Conservation (phyloP, 2,888 invertebrate species). For the Eupithecia subfuscata region DNA sequence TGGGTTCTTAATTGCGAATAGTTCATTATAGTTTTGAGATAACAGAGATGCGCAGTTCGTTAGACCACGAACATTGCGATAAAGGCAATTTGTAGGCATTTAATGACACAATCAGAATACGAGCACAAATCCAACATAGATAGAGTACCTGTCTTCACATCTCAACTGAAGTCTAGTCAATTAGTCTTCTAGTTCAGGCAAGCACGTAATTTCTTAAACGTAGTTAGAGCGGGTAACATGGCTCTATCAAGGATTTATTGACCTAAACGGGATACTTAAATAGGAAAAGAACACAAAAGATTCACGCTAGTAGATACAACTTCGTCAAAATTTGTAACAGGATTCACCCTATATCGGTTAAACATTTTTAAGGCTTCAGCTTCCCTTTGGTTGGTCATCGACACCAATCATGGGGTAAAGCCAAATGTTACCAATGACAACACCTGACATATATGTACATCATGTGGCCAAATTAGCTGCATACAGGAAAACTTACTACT, state of each 20-base stretch:
- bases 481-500: neutral
- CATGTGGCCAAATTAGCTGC: constrained; percentile 3
- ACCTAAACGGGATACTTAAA: neutral
- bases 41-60: constrained; percentile 68
- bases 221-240: neutral
- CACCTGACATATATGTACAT: constrained; percentile 43
- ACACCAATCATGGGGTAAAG: constrained; percentile 65
- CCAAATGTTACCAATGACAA: constrained; percentile 53
- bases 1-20: constrained; percentile 82
- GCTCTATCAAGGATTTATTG: neutral
- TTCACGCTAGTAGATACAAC: constrained; percentile 37
- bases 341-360: constrained; percentile 67
- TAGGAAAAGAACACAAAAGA: constrained; percentile 4
- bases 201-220: neutral
- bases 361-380: constrained; percentile 76
- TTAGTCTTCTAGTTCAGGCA: neutral
- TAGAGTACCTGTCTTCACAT: neutral
- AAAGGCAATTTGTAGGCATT: constrained; percentile 39
- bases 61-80: constrained; percentile 66
- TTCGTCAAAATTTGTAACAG: constrained; percentile 64
- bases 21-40: constrained; percentile 72
- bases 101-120: constrained; percentile 24
- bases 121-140: constrained; percentile 14
- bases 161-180: neutral
- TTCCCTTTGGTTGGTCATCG: constrained; percentile 78